Evolutionary conservation across 2,888 invertebrate species (phyloP).

Genomic region (Petrolisthes cinctipes): DNA sequence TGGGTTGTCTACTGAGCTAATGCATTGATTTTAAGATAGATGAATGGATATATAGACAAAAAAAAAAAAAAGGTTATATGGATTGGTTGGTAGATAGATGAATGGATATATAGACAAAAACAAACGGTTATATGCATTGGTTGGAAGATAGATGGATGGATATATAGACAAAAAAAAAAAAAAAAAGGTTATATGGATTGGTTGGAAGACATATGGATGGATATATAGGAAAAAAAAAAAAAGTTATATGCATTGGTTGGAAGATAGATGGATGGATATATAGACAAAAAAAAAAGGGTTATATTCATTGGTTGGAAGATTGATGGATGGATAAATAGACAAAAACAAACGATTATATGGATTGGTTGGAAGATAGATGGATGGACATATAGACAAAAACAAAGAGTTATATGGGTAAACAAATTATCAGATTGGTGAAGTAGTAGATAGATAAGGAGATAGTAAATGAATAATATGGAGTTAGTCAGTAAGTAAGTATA

Average conservation of each 20-base stretch:
- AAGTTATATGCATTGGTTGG: not conserved
- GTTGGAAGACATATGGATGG: not conserved
- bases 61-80: not conserved
- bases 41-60: not conserved
- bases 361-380: not conserved
- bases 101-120: not conserved
- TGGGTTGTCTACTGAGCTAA: too few relatives aligned
- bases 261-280: not conserved
- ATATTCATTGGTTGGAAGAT: not conserved
- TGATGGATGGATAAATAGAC: not conserved
- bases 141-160: not conserved
- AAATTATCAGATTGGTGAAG: not conserved
- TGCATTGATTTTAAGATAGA: too few relatives aligned
- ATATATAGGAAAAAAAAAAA: not conserved
- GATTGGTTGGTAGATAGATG: not conserved
- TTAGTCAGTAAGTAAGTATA: not conserved
- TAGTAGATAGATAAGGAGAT: not conserved
- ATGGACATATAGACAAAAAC: not conserved
- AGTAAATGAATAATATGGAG: not conserved
- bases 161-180: not conserved
- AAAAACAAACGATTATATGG: not conserved
- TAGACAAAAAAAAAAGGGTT: not conserved
- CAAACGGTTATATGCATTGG: not conserved
- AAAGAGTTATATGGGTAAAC: not conserved
- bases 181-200: not conserved